phyloP scores from a whole-genome alignment of 2,888 invertebrate genomes.

The Cephus rjabovi region DNA sequence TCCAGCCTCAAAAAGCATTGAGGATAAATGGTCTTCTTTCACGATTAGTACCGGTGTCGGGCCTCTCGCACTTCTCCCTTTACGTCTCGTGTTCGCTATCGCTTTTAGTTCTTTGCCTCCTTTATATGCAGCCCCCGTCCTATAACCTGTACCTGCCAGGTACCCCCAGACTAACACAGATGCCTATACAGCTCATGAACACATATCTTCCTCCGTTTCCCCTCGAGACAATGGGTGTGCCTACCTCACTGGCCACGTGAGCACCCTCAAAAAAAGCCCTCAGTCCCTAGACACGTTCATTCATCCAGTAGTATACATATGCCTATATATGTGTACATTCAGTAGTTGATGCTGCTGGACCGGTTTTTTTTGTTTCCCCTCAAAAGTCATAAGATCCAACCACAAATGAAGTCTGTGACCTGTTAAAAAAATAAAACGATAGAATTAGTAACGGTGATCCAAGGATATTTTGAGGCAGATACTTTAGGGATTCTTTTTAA shows the following conservation, averaged over 20 bases:
- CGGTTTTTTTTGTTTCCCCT: background rate
- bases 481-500: background rate
- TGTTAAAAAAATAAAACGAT: background rate
- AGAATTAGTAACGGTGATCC: background rate
- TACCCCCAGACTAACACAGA: slow-evolving; percentile 12
- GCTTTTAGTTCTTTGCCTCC: slow-evolving; percentile 42
- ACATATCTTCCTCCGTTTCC: slow-evolving; percentile 5
- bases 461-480: background rate
- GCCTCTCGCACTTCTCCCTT: slow-evolving; percentile 35
- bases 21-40: slow-evolving; percentile 36
- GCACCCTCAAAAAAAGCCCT: slow-evolving; percentile 51
- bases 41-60: slow-evolving; percentile 43
- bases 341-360: slow-evolving; percentile 2
- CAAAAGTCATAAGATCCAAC: background rate
- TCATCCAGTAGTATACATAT: slow-evolving; percentile 25
- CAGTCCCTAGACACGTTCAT: slow-evolving; percentile 35
- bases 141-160: slow-evolving; percentile 24
- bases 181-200: slow-evolving; percentile 15
- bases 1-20: slow-evolving; percentile 21
- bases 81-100: slow-evolving; percentile 34
- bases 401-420: background rate
- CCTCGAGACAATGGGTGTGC: slow-evolving; percentile 47
- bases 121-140: slow-evolving; percentile 43
- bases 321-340: slow-evolving; percentile 6
- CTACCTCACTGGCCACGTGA: slow-evolving; percentile 48